Conservation (phyloP, 2,113 vertebrate genomes). For the Sturnus vulgaris region DNA sequence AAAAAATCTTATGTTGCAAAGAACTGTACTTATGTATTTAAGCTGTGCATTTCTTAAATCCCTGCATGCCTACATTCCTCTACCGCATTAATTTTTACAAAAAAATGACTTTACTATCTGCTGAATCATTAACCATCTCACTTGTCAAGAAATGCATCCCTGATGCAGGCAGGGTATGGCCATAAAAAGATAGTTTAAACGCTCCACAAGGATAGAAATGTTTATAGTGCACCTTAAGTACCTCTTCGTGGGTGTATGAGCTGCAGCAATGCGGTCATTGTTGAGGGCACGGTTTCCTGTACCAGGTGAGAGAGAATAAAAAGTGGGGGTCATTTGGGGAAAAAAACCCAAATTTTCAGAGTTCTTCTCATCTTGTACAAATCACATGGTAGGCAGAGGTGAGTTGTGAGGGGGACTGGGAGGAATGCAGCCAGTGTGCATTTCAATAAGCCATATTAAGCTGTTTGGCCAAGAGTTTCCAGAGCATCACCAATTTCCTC, state of each 20-base stretch:
- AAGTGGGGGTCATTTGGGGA: not conserved
- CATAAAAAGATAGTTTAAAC: conserved; percentile 23
- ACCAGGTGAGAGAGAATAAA: not conserved
- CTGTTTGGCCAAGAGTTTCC: not conserved
- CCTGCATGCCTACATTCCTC: not conserved
- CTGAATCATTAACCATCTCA: conserved; percentile 38
- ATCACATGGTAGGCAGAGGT: not conserved
- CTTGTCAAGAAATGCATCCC: conserved; percentile 26
- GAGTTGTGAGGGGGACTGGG: not conserved
- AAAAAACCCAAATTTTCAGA: not conserved
- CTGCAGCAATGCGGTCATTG: not conserved
- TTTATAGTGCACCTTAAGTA: conserved; percentile 4
- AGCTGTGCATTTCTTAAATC: not conserved
- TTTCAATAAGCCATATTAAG: not conserved
- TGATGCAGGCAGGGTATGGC: not conserved
- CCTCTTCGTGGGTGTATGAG: not conserved
- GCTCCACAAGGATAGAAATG: conserved; percentile 11
- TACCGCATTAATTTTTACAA: not conserved
- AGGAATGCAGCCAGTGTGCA: not conserved
- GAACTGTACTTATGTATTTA: not conserved
- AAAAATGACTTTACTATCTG: conserved; percentile 36
- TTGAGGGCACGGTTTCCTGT: not conserved
- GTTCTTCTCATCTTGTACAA: not conserved
- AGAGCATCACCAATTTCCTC: not conserved
- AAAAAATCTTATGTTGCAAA: not conserved